Evolutionary conservation across 2,888 invertebrate species (phyloP), one percentile per base, ranked within the genome.

Genomic region (Priocnemis perturbator): DNA sequence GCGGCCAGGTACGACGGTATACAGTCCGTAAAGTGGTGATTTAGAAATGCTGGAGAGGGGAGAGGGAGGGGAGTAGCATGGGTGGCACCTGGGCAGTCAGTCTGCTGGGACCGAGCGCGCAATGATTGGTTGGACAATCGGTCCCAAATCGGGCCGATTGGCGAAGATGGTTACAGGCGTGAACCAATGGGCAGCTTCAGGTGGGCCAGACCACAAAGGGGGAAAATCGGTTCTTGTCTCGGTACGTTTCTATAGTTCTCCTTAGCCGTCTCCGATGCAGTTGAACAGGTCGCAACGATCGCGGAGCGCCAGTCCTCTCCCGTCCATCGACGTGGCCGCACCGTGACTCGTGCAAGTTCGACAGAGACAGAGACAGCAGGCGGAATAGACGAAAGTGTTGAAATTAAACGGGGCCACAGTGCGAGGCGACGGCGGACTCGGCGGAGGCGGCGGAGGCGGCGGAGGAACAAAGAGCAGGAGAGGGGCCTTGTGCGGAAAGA

Each of bases 281-380:
- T 84, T 83, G 83, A 84, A 85, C 87, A 87, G 87, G 86, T 87
- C 86, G 84, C 78, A 79, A 67, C 67, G 84, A 83, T 83, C 85
- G 81, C 73, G 77, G 82, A 83, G 84, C 84, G 85, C 84, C 88
- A 89, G 89, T 89, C 84, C 84, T 87, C 85, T 88, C 84, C 85
- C 87, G 87, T 87, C 86, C 88, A 87, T 86, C 88, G 88, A 82
- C 85, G 89, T 85, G 88, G 86, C 83, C 83, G 83, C 86, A 87
- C 85, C 86, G 81, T 83, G 83, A 81, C 80, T 85, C 84, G 86
- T 84, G 82, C 72, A 74, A 57, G 79, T 74, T 71, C 69, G 77
- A 79, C 72, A 77, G 71, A 79, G 79, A 78, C 67, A 73, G 71
- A 76, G 71, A 76, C 58, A 45, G 57, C 30, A 60, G 52, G 23